phyloP scores from a whole-genome alignment of 2,113 vertebrate species.

The Astatotilapia flaviijosephi region DNA sequence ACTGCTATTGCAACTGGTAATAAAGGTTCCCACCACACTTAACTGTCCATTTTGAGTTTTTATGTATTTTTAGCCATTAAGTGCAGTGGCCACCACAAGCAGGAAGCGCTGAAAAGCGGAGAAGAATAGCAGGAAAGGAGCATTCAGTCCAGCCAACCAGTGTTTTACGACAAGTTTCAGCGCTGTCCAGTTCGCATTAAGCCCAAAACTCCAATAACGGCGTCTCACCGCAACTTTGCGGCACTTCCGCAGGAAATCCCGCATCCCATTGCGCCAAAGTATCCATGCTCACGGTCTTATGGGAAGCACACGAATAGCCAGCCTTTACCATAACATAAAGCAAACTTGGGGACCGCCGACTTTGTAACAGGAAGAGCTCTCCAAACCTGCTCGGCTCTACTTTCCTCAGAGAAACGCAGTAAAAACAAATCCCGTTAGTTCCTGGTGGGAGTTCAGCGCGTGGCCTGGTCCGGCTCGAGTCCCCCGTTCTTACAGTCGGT shows the following conservation, averaged over 20 bases:
- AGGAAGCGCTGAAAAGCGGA: slow-evolving; percentile 71
- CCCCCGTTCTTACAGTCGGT: not conserved
- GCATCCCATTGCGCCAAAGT: not conserved
- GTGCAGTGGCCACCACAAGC: slow-evolving; percentile 62
- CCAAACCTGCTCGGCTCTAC: slow-evolving; percentile 21
- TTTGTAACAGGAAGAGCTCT: slow-evolving; percentile 60
- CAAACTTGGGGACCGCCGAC: not conserved
- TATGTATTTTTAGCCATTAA: slow-evolving; percentile 72
- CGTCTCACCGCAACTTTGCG: not conserved
- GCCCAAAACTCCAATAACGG: not conserved
- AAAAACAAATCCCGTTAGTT: slow-evolving; percentile 5
- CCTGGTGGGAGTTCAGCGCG: not conserved
- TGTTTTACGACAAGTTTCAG: slow-evolving; percentile 51
- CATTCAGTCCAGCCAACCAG: slow-evolving; percentile 57
- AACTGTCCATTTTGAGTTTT: slow-evolving; percentile 33
- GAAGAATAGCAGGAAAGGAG: slow-evolving; percentile 81
- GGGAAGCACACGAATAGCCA: not conserved
- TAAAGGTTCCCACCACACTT: not conserved
- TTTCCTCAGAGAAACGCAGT: slow-evolving; percentile 4
- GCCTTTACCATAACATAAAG: not conserved
- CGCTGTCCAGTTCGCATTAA: slow-evolving; percentile 20
- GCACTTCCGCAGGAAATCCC: slow-evolving; percentile 11
- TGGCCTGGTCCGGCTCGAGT: not conserved
- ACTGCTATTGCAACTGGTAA: not conserved
- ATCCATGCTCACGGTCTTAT: slow-evolving; percentile 10